Percentiles rank a stretch among this genome's conserved stretches.
Evolutionary conservation across 2,888 invertebrate species (phyloP).

Genomic region (Pyrochroa serraticornis): DNA sequence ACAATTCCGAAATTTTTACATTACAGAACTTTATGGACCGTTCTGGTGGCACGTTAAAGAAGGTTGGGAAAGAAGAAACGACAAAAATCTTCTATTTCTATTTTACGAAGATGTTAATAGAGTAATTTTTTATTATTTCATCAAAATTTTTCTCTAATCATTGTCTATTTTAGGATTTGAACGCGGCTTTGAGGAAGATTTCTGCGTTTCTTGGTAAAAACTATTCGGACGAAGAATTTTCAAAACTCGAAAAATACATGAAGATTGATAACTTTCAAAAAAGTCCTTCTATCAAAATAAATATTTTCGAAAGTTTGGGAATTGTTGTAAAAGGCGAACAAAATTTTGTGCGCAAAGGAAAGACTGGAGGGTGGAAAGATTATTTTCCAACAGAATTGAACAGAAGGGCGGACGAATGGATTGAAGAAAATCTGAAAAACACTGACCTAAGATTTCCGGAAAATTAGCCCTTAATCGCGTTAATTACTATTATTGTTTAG

Average conservation of each 20-base stretch:
- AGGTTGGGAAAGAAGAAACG: constrained; percentile 70
- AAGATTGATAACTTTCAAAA: constrained; percentile 81
- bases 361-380: constrained; percentile 72
- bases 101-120: constrained; percentile 80
- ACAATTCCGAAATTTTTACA: background rate
- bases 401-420: constrained; percentile 72
- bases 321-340: constrained; percentile 65
- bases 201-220: constrained; percentile 67
- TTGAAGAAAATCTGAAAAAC: constrained; percentile 65
- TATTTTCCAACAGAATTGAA: constrained; percentile 73
- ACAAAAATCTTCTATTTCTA: constrained; percentile 74
- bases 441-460: constrained; percentile 67
- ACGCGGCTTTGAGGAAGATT: constrained; percentile 64
- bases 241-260: constrained; percentile 71
- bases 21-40: constrained; percentile 60
- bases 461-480: background rate
- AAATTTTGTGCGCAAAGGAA: constrained; percentile 72
- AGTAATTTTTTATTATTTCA: constrained; percentile 55
- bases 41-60: constrained; percentile 81
- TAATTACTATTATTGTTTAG: no score
- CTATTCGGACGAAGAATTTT: constrained; percentile 65
- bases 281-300: constrained; percentile 79
- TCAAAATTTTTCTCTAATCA: no score
- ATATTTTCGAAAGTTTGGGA: constrained; percentile 67
- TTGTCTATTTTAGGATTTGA: constrained; percentile 63